Evolutionary conservation across 2,888 invertebrate species (phyloP).

Genomic region (Agrilus biguttatus): DNA sequence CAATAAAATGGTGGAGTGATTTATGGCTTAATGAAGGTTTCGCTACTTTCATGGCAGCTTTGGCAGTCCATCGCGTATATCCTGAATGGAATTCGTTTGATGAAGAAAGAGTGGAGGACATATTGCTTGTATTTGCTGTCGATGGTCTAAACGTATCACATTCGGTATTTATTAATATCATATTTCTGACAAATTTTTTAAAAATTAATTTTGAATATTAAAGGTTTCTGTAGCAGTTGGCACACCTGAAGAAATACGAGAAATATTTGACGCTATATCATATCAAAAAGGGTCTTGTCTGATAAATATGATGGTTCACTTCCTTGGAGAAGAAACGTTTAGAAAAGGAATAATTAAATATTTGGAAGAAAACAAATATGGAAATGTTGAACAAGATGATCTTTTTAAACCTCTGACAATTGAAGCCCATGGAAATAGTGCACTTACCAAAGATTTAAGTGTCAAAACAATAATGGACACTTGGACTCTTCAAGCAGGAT

Average conservation of each 20-base stretch:
- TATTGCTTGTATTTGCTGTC: slow-evolving; percentile 45
- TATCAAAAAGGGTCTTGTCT: slow-evolving; percentile 80
- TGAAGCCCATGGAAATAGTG: slow-evolving; percentile 35
- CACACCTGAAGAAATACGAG: slow-evolving; percentile 61
- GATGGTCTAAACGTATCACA: slow-evolving; percentile 67
- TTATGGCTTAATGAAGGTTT: slow-evolving; percentile 69
- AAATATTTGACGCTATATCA: slow-evolving; percentile 76
- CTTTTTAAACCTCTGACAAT: slow-evolving; percentile 63
- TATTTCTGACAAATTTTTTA: too few species aligned
- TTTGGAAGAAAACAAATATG: slow-evolving; percentile 46
- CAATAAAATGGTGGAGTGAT: slow-evolving; percentile 75
- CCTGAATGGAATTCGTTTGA: slow-evolving; percentile 50
- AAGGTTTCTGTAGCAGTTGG: slow-evolving; percentile 55
- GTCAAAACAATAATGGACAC: slow-evolving; percentile 70
- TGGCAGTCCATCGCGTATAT: slow-evolving; percentile 41
- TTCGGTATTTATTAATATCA: slow-evolving; percentile 52
- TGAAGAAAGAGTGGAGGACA: slow-evolving; percentile 41
- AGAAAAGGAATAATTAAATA: slow-evolving; percentile 52
- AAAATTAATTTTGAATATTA: slow-evolving; percentile 1
- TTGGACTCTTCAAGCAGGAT: slow-evolving; percentile 78
- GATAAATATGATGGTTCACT: too few species aligned
- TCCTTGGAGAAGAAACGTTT: slow-evolving; percentile 67
- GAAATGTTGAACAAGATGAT: slow-evolving; percentile 71
- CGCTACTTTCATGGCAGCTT: slow-evolving; percentile 49
- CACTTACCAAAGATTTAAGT: slow-evolving; percentile 39